Conservation (phyloP, 2,113 vertebrate genomes). For the Larimichthys crocea region DNA sequence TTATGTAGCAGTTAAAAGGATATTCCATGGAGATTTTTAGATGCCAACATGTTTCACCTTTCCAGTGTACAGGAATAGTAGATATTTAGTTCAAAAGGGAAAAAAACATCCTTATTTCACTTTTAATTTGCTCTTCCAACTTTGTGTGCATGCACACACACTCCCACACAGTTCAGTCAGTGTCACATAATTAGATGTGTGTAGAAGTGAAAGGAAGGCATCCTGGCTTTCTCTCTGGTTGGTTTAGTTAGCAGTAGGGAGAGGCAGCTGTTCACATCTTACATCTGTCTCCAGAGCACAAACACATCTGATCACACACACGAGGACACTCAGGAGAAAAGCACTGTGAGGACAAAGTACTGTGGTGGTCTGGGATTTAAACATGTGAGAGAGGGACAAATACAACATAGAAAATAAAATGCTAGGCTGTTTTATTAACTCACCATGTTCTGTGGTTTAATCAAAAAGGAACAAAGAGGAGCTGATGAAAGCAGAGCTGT, state of each 20-base stretch:
- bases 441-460: slow-evolving; percentile 16
- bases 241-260: slow-evolving; percentile 10
- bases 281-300: slow-evolving; percentile 46
- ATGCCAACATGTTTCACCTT: not conserved
- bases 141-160: slow-evolving; percentile 3
- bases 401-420: slow-evolving; percentile 13
- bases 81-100: not conserved
- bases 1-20: slow-evolving; percentile 5
- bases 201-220: slow-evolving; percentile 38
- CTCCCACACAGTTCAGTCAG: slow-evolving; percentile 34
- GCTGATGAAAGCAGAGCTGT: slow-evolving; percentile 41
- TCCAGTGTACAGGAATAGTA: not conserved
- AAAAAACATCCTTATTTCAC: not conserved
- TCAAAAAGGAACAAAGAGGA: slow-evolving; percentile 43
- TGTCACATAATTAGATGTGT: slow-evolving; percentile 32
- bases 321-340: slow-evolving; percentile 44
- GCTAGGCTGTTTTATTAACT: slow-evolving; percentile 16
- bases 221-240: slow-evolving; percentile 14
- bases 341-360: slow-evolving; percentile 31
- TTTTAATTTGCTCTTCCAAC: slow-evolving; percentile 8
- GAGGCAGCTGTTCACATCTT: slow-evolving; percentile 58
- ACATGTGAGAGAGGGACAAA: slow-evolving; percentile 14
- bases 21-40: not conserved
- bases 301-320: slow-evolving; percentile 54
- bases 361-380: slow-evolving; percentile 39